A percentile compares a stretch with the other conserved stretches of the same genome.
Evolutionary conservation across 2,113 vertebrate species (phyloP).

Genomic region (Malurus cyaneus): DNA sequence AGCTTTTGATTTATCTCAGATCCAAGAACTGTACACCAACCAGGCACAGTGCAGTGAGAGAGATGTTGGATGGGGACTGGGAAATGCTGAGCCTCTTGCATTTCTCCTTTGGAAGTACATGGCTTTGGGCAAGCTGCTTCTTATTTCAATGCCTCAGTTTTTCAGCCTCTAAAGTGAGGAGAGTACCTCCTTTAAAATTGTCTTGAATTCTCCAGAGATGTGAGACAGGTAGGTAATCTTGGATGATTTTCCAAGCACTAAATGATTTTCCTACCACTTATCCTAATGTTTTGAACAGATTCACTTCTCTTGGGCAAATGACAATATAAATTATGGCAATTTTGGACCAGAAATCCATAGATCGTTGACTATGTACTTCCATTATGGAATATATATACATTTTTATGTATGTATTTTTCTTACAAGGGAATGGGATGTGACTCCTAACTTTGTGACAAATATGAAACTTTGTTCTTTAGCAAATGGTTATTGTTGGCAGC

Average conservation of each 20-base stretch:
- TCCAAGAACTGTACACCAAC: neutral
- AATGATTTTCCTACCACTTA: neutral
- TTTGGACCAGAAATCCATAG: neutral
- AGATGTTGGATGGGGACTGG: neutral
- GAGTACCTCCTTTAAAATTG: neutral
- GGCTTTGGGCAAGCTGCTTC: neutral
- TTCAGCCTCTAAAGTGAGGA: neutral
- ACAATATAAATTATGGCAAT: neutral
- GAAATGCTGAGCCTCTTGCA: neutral
- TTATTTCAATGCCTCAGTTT: neutral
- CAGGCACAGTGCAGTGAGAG: rapidly evolving
- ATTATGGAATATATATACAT: too few species aligned
- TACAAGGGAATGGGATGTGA: neutral
- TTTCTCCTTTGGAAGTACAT: neutral
- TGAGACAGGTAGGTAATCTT: neutral
- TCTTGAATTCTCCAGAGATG: neutral
- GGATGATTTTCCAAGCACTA: neutral
- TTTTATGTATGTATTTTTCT: neutral
- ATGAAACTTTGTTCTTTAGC: neutral
- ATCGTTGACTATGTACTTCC: neutral
- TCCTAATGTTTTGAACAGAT: neutral
- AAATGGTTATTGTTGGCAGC: neutral
- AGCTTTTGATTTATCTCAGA: neutral
- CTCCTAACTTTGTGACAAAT: neutral
- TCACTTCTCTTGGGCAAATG: neutral